A percentile compares a stretch with the other conserved stretches of the same genome.
These are phyloP conservation scores for Pungitius pungitius DNA, from an alignment of 2,113 vertebrate genomes.

Conservation along the genomic window DNA sequence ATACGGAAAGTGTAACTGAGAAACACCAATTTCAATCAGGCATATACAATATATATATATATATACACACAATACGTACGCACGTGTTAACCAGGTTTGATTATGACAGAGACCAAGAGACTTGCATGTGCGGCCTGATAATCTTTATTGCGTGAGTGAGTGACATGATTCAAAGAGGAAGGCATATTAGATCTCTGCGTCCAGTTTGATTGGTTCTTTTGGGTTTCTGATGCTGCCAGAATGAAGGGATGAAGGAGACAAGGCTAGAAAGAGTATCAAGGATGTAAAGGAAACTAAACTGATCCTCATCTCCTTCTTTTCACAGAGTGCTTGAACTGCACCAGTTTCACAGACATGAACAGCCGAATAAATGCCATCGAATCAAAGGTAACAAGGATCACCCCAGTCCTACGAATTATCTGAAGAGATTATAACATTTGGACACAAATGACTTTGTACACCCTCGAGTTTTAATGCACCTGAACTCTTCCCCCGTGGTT, in stretches of 20 bases:
- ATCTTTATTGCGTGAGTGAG: slow-evolving; percentile 60
- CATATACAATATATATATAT: background rate
- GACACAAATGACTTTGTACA: background rate
- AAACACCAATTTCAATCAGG: slow-evolving; percentile 4
- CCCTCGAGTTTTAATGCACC: slow-evolving; percentile 2
- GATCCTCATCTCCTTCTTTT: slow-evolving; percentile 15
- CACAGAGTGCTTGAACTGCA: slow-evolving; percentile 95
- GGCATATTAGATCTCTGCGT: slow-evolving; percentile 48
- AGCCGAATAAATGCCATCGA: slow-evolving; percentile 87
- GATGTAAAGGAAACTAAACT: slow-evolving; percentile 26
- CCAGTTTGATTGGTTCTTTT: slow-evolving; percentile 54
- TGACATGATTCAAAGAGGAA: slow-evolving; percentile 63
- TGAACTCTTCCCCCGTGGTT: slow-evolving; percentile 25
- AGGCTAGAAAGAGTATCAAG: slow-evolving; percentile 4
- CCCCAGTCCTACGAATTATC: background rate
- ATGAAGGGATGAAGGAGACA: slow-evolving; percentile 27
- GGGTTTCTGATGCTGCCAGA: slow-evolving; percentile 26
- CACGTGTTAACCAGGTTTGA: slow-evolving; percentile 16
- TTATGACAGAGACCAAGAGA: slow-evolving; percentile 4
- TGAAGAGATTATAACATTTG: background rate
- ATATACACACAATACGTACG: background rate
- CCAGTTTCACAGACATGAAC: slow-evolving; percentile 85
- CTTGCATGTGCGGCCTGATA: slow-evolving; percentile 32
- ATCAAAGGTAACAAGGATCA: slow-evolving; percentile 83
- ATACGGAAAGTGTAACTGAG: background rate